Percentiles rank a stretch among this genome's conserved stretches.
These are phyloP conservation scores for Myotis pilosus DNA, from an alignment of 2,797 vertebrate species.

Conservation along the genomic window DNA sequence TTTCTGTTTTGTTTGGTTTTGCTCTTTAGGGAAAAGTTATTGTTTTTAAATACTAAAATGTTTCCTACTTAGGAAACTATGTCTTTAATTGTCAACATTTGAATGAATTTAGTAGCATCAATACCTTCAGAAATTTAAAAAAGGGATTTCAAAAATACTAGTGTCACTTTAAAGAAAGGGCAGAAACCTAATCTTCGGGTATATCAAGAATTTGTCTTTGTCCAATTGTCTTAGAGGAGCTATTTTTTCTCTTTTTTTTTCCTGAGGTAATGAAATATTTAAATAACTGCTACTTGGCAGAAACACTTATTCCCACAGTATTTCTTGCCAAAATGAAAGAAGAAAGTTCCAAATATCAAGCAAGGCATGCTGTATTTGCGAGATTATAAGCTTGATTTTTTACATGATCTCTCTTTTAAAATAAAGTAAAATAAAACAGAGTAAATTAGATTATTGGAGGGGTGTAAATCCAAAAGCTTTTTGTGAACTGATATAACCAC, in stretches of 20 bases:
- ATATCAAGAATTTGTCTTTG: conserved; percentile 58
- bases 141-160: not conserved
- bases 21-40: not conserved
- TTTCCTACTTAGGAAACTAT: conserved; percentile 29
- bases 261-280: conserved; percentile 80
- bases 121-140: not conserved
- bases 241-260: conserved; percentile 59
- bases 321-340: conserved; percentile 77
- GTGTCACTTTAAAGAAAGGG: conserved; percentile 32
- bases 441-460: conserved; percentile 51
- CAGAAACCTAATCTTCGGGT: not conserved
- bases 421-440: conserved; percentile 46
- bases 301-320: conserved; percentile 78
- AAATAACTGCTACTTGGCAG: conserved; percentile 79
- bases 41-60: not conserved
- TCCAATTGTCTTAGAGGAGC: conserved; percentile 60
- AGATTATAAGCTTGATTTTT: conserved; percentile 70
- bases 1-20: not conserved
- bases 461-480: conserved; percentile 9
- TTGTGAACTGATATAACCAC: conserved; percentile 30
- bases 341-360: conserved; percentile 76
- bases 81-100: not conserved
- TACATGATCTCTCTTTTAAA: conserved; percentile 62
- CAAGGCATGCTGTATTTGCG: conserved; percentile 63
- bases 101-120: conserved; percentile 28